Conservation (phyloP, 2,888 invertebrate species). For the Gari tellinella region DNA sequence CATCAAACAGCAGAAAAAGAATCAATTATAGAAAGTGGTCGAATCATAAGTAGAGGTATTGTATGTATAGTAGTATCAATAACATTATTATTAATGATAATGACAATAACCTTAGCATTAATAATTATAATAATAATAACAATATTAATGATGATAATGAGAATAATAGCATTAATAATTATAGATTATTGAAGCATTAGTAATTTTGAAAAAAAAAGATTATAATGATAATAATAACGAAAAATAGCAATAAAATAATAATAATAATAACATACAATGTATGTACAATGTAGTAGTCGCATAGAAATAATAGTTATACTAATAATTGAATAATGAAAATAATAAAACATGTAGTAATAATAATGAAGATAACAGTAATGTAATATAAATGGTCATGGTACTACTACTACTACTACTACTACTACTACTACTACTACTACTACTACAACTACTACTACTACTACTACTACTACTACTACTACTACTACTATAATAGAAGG, state of each 20-base stretch:
- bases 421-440: not conserved
- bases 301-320: conserved; percentile 8
- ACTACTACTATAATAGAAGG: not conserved
- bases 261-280: not conserved
- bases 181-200: not conserved
- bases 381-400: not conserved
- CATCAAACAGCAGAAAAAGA: too few species aligned
- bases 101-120: not conserved
- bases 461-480: not conserved
- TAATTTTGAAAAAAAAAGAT: not conserved
- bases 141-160: not conserved
- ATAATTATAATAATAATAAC: not conserved
- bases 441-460: not conserved
- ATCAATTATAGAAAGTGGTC: too few species aligned
- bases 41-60: too few species aligned
- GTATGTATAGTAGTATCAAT: conserved; percentile 1
- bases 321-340: conserved; percentile 2
- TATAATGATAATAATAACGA: not conserved
- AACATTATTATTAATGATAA: not conserved
- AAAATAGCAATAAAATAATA: not conserved
- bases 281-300: not conserved
- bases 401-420: not conserved
- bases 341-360: conserved; percentile 4
- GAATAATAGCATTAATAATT: not conserved
- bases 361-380: not conserved